Evolutionary conservation across 2,797 vertebrate genomes (phyloP), one percentile per base, ranked within the genome.

Genomic region (Clarias platycephalus): DNA sequence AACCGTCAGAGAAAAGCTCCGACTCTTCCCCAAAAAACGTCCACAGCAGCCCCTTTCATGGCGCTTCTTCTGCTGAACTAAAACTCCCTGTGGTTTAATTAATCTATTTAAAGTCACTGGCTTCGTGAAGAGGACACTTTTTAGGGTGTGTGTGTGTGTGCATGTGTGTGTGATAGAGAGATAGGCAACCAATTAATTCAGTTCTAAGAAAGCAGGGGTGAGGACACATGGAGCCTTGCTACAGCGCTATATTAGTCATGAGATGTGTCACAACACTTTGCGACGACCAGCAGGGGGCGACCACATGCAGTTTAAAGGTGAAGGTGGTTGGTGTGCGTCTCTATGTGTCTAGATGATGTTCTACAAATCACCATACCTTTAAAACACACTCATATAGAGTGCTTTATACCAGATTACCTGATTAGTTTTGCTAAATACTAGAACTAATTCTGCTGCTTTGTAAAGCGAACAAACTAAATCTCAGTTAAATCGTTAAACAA

Each of bases 141-240:
- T 78, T 60, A 71, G 81, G 31, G 75, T 78, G 28, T 75, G 49
- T 57, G 70, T 53, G 63, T 82, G 68, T 57, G 76, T 84, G 66
- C 84, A 81, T 70, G 77, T 74, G 55, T 90, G 89, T 88, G n/a
- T 16, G 24, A 49, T 37, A 37, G 24, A 49, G 72, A 20, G 49
- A 18, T 74, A 84, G 93, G 93, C 92, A 94, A 91, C 92, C 93
- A 94, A 94, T 95, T 94, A 94, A 93, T 94, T 94, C 91, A 91
- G 90, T 90, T 92, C 89, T 91, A 81, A 89, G 92, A 90, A 90
- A 92, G 89, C 87, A 37, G 22, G 71, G 79, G 88, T 34, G 88
- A 91, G 88, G 89, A 91, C 89, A 91, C 90, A 92, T 90, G 88
- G 92, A 91, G 92, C 91, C 91, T 93, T 62, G 87, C 88, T 72